Evolutionary conservation across 2,888 invertebrate species (phyloP).

Genomic region (Drosophila putrida): DNA sequence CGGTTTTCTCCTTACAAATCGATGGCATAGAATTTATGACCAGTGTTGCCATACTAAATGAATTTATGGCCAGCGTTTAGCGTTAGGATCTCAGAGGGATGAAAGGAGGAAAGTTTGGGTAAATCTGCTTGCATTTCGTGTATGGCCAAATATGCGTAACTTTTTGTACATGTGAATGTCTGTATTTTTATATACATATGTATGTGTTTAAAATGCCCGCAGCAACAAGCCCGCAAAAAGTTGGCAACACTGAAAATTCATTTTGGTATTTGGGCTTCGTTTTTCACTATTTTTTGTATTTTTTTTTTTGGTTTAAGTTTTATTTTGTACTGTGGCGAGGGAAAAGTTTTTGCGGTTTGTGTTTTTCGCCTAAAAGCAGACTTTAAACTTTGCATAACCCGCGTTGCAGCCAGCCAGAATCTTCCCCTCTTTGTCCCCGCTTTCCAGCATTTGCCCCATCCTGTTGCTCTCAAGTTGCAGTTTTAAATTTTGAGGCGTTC

Average conservation of each 20-base stretch:
- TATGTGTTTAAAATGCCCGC: conserved; percentile 35
- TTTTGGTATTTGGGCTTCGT: conserved; percentile 62
- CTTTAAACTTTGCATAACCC: conserved; percentile 71
- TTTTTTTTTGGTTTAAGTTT: conserved; percentile 35
- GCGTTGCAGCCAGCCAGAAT: conserved; percentile 24
- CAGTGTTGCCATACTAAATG: conserved; percentile 77
- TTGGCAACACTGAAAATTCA: conserved; percentile 79
- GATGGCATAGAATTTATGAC: conserved; percentile 72
- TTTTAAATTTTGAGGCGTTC: conserved; percentile 76
- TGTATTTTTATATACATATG: conserved; percentile 13
- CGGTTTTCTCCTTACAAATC: conserved; percentile 66
- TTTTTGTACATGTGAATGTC: conserved; percentile 8
- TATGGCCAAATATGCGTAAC: conserved; percentile 71
- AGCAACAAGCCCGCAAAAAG: conserved; percentile 69
- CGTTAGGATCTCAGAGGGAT: conserved; percentile 10
- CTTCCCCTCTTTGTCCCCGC: background rate
- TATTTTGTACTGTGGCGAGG: conserved; percentile 17
- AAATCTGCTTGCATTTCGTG: conserved; percentile 44
- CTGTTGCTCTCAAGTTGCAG: conserved; percentile 41
- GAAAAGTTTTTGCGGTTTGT: conserved; percentile 66
- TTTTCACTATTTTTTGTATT: conserved; percentile 15
- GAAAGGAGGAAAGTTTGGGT: conserved; percentile 11
- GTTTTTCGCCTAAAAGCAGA: conserved; percentile 73
- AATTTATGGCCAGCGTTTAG: conserved; percentile 75
- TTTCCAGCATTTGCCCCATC: background rate